Evolutionary conservation across 1,140 invertebrate species (phyloP).

Genomic region (Camponotus floridanus): DNA sequence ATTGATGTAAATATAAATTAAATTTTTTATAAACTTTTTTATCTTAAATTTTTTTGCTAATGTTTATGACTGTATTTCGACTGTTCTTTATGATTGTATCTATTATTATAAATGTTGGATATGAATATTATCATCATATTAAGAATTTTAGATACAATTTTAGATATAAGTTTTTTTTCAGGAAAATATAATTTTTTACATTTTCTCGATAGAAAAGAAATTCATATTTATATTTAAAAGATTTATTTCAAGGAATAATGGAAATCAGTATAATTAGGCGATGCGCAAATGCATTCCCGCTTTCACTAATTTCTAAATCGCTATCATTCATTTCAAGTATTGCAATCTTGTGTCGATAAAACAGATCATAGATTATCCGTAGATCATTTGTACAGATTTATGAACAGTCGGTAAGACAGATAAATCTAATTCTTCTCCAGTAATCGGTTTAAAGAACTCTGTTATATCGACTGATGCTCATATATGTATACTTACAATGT

Average conservation of each 20-base stretch:
- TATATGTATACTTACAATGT: background rate
- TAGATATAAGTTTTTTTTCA: no score
- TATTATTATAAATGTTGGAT: background rate
- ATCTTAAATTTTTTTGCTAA: background rate
- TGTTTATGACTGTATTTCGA: background rate
- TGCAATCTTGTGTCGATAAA: conserved; percentile 52
- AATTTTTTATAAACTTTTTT: no score
- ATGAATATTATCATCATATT: background rate
- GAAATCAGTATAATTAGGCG: conserved; percentile 13
- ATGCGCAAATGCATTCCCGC: conserved; percentile 39
- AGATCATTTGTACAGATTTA: background rate
- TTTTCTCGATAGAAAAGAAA: background rate
- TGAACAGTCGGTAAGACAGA: conserved; percentile 24
- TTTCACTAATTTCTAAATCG: conserved; percentile 51
- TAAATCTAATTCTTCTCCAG: background rate
- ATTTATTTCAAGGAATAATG: conserved; percentile 7
- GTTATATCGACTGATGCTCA: background rate
- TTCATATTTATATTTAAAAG: background rate
- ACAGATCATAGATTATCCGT: conserved; percentile 20
- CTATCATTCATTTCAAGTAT: background rate
- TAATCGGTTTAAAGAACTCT: conserved; percentile 7
- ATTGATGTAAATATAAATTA: no score
- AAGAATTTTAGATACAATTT: no score
- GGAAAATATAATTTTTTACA: background rate
- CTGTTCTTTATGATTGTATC: no score